Base-by-base conservation (phyloP, 2,797 vertebrate genomes). In the Stomatorhinus walkeri region DNA sequence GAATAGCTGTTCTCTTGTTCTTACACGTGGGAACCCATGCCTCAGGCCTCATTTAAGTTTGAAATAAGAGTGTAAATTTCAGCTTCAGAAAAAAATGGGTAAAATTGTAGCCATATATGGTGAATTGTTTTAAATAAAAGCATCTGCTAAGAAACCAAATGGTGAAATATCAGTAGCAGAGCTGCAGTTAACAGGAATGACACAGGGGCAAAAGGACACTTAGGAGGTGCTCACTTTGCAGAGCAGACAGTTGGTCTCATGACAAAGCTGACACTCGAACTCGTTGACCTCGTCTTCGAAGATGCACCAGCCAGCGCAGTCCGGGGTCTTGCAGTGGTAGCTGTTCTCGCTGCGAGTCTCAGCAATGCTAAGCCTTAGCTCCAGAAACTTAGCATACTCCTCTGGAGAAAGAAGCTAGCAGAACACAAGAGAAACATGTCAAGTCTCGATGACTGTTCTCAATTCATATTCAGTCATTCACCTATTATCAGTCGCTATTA, bases 261-360 rank as follows among this genome's bases (percentile, higher is more conserved):
- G 0, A 81, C 97, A 98, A 91, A 97, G 95, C 0, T 95, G 93
- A 19, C 97, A 98, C 46, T 32, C 19, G 68, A 98, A 98, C 92
- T 96, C 94, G 0, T 98, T 95, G 90, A 98, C 96, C 0, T 97
- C 96, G 0, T 98, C 97, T 93, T 98, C 97, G 3, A 97, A 97
- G 94, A 97, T 96, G 92, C 97, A 98, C 97, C 97, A 98, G 0
- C 97, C 97, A 28, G 92, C 92, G 89, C 97, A 98, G 95, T 98
- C 97, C 0, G 93, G 92, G 0, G 96, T 97, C 94, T 97, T 96
- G 91, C 97, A 98, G 95, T 98, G 97, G 93, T 96, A 98, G 92
- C 97, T 98, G 93, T 96, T 95, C 36, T 96, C 95, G 0, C 96
- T 95, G 83, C 97, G 94, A 72, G 96, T 96, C 88, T 98, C 97